phyloP scores from a whole-genome alignment of 2,888 invertebrate genomes.

The Syrista parreyssii region DNA sequence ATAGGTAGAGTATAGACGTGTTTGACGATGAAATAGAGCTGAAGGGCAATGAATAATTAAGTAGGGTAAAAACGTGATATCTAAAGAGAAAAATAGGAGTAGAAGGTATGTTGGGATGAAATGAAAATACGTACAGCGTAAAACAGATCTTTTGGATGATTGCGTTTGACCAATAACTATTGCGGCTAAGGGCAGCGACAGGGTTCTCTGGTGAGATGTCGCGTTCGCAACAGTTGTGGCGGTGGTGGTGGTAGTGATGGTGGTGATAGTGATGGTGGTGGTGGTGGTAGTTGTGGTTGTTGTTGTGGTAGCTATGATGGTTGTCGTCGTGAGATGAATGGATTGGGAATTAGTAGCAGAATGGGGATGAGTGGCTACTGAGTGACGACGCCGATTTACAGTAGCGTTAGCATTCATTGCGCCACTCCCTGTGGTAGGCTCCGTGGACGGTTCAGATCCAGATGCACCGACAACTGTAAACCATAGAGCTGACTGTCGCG shows the following conservation, averaged over 20 bases:
- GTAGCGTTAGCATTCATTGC: conserved; percentile 56
- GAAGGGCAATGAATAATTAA: neutral
- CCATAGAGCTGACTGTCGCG: conserved; percentile 44
- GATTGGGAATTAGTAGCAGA: conserved; percentile 62
- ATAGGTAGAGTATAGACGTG: neutral
- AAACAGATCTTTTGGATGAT: conserved; percentile 65
- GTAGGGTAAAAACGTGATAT: neutral
- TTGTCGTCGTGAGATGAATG: conserved; percentile 55
- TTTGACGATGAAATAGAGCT: neutral
- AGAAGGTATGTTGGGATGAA: conserved; percentile 12
- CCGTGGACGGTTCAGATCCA: conserved; percentile 53
- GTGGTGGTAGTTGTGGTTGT: conserved; percentile 41
- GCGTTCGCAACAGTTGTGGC: conserved; percentile 55
- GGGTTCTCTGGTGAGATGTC: conserved; percentile 74
- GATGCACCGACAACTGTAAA: conserved; percentile 62
- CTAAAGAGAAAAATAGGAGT: neutral
- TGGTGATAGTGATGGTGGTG: conserved; percentile 44
- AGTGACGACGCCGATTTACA: conserved; percentile 63
- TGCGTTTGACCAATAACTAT: conserved; percentile 66
- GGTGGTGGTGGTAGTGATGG: conserved; percentile 40
- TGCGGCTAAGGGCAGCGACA: conserved; percentile 76
- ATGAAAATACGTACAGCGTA: conserved; percentile 66
- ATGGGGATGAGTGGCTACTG: conserved; percentile 64
- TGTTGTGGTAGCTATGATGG: conserved; percentile 39
- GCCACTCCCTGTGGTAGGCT: conserved; percentile 51